Base-by-base conservation (phyloP, 2,113 vertebrate species). In the Pelusios castaneus region DNA sequence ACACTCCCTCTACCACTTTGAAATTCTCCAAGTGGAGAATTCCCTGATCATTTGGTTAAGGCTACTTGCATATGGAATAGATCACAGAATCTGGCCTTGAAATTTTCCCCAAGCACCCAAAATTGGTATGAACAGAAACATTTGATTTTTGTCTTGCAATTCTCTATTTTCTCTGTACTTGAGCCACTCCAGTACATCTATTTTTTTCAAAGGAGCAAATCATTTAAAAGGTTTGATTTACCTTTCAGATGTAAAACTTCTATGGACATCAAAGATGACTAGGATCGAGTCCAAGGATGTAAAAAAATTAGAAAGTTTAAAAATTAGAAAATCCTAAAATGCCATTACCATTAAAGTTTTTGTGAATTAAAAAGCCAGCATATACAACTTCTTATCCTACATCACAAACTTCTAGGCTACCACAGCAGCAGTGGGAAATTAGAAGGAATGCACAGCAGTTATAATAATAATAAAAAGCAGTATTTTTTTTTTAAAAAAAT, bases 71-170 rank as follows among this genome's bases (percentile, higher is more conserved):
- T 88, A 34, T 47, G 84, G 24, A 92, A 95, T n/a, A 78, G 31
- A 84, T 6, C 19, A 5, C 14, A 94, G 34, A 86, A 87, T 73
- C 29, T 76, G 88, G 91, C 73, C 70, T 92, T 91, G 89, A 95
- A 94, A 91, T 25, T 85, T 19, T 60, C 76, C 38, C 76, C 1
- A 89, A 91, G 80, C 12, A 16, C 0, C 0, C 3, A 34, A 95
- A 43, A 89, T 47, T 94, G 55, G 8, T 83, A 88, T 45, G 87
- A 85, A 93, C 25, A 91, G 51, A 92, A 92, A 29, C 76, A 93
- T 83, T 87, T 75, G 79, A 70, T 56, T 88, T 56, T 88, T 87
- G 84, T 83, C 41, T 56, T 85, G 31, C 17, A 95, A 86, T 90
- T 80, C 84, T 47, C 47, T 58, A 1, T 82, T 84, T 96, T 80